A percentile compares a stretch with the other conserved stretches of the same genome.
These are phyloP conservation scores for Vidua macroura DNA, from an alignment of 2,113 vertebrate species.

Conservation along the genomic window DNA sequence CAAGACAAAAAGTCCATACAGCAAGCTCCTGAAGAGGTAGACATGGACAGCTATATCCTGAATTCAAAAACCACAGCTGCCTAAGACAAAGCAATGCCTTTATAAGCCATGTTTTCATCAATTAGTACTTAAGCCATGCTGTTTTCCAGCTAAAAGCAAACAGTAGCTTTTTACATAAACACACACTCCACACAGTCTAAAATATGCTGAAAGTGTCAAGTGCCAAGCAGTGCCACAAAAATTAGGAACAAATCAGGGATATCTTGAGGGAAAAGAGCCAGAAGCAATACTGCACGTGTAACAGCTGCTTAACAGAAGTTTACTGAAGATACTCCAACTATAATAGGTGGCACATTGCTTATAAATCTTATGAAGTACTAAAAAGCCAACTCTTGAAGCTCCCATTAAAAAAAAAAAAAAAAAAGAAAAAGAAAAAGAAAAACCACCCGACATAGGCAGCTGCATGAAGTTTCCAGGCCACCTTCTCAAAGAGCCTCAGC, in stretches of 20 bases:
- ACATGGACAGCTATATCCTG: neutral
- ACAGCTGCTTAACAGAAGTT: neutral
- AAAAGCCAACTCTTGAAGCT: neutral
- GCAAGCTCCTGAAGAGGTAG: neutral
- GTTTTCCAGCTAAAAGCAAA: neutral
- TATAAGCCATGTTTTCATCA: neutral
- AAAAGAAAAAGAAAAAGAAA: neutral
- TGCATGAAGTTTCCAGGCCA: neutral
- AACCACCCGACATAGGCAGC: neutral
- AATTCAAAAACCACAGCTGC: neutral
- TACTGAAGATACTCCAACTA: neutral
- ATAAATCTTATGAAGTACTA: neutral
- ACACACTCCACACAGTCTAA: neutral
- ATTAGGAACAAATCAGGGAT: neutral
- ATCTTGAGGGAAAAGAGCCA: neutral
- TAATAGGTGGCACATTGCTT: neutral
- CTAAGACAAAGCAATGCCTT: neutral
- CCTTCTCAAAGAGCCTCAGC: neutral
- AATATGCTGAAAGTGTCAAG: neutral
- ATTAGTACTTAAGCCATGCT: neutral
- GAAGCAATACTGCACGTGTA: neutral
- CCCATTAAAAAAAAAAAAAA: neutral
- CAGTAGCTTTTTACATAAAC: neutral
- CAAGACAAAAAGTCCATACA: neutral
- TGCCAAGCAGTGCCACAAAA: neutral